phyloP scores from a whole-genome alignment of 2,888 invertebrate genomes.

The Thecophora atra region DNA sequence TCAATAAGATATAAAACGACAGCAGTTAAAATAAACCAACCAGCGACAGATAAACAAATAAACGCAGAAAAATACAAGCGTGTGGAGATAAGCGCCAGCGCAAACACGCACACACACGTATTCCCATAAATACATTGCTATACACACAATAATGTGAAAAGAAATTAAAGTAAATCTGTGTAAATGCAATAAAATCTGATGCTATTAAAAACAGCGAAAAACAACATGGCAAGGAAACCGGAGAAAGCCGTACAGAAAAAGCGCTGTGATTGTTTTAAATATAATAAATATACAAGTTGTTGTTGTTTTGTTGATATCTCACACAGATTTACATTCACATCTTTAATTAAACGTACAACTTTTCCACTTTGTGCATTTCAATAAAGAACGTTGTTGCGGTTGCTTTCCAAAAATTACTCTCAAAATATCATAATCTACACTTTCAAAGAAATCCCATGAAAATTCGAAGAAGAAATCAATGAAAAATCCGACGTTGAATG shows the following conservation, averaged over 20 bases:
- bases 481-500: no score
- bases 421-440: no score
- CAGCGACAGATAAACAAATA: slow-evolving; percentile 3
- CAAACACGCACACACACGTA: slow-evolving; percentile 18
- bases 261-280: no score
- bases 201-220: slow-evolving; percentile 2
- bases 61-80: not conserved
- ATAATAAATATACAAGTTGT: no score
- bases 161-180: slow-evolving; percentile 12
- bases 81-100: not conserved
- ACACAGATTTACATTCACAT: no score
- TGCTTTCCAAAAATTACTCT: no score
- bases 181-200: slow-evolving; percentile 22
- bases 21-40: not conserved
- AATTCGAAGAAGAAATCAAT: no score
- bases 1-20: slow-evolving; percentile 12
- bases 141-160: not conserved
- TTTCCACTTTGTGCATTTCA: no score
- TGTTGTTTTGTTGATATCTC: no score
- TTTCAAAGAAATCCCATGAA: no score
- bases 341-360: no score
- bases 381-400: no score
- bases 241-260: not conserved
- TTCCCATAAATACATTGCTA: slow-evolving; percentile 24
- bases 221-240: not conserved